Evolutionary conservation across 1,140 invertebrate species (phyloP).

Genomic region (Bursaphelenchus mucronatus): DNA sequence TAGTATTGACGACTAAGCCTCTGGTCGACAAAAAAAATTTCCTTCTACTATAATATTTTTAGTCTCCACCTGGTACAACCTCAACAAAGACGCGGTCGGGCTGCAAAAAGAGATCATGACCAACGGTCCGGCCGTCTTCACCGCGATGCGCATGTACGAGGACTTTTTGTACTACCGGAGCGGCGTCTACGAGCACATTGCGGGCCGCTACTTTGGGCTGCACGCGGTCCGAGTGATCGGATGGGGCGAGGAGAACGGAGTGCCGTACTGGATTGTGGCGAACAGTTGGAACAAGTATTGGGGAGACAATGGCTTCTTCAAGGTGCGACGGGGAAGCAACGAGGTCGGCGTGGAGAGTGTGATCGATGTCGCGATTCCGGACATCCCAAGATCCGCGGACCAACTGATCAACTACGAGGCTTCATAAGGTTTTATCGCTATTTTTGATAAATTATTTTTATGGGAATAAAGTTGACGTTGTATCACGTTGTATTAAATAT

Average conservation of each 20-base stretch:
- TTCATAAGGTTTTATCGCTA: too few species aligned
- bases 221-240: constrained; percentile 81
- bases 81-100: constrained; percentile 9
- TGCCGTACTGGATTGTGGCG: constrained; percentile 11
- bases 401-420: too few species aligned
- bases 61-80: constrained; percentile 4
- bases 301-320: constrained; percentile 73
- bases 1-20: too few species aligned
- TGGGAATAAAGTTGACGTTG: too few species aligned
- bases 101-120: constrained; percentile 16
- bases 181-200: constrained; percentile 21
- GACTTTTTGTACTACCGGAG: constrained; percentile 15
- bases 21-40: neutral
- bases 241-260: constrained; percentile 71
- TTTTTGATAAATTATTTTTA: too few species aligned
- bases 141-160: constrained; percentile 10
- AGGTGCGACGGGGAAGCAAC: constrained; percentile 74
- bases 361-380: constrained; percentile 15
- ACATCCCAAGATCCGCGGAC: neutral
- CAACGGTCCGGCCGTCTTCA: constrained; percentile 13
- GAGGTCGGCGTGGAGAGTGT: constrained; percentile 77
- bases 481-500: too few species aligned
- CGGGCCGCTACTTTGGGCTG: constrained; percentile 12
- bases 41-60: neutral
- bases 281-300: constrained; percentile 17